phyloP scores from a whole-genome alignment of 2,888 invertebrate species.

The Apotomis betuletana region DNA sequence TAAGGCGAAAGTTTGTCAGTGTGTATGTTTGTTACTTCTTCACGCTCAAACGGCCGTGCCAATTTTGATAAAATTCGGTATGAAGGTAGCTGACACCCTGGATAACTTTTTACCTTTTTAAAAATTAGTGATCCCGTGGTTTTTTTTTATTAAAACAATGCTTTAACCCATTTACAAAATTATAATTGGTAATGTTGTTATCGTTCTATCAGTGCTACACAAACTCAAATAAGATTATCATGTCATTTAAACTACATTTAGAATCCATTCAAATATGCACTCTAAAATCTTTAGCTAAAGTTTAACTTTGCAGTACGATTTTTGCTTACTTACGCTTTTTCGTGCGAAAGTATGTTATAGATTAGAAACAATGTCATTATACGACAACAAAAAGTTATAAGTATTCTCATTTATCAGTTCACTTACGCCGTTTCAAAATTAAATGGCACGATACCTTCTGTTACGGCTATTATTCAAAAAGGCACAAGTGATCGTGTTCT shows the following conservation, averaged over 20 bases:
- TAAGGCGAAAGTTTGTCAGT: no score
- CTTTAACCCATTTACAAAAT: background rate
- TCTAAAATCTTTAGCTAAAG: background rate
- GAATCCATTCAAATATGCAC: background rate
- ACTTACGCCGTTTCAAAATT: background rate
- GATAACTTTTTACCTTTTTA: no score
- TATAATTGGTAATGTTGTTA: background rate
- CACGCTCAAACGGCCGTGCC: no score
- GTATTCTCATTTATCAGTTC: background rate
- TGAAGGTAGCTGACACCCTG: no score
- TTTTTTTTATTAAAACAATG: no score
- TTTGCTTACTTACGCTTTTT: background rate
- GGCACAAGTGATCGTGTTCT: background rate
- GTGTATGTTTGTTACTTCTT: no score
- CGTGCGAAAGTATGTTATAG: background rate
- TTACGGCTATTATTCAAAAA: background rate
- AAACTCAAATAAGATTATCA: constrained; percentile 2
- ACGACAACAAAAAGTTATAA: background rate
- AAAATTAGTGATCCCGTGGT: no score
- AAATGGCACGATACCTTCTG: no score
- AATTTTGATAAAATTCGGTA: no score
- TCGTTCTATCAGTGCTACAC: constrained; percentile 4
- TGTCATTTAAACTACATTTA: background rate
- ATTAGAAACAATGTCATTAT: background rate
- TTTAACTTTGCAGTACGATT: background rate